Evolutionary conservation across 2,888 invertebrate species (phyloP).

Genomic region (Microplitis manilae): DNA sequence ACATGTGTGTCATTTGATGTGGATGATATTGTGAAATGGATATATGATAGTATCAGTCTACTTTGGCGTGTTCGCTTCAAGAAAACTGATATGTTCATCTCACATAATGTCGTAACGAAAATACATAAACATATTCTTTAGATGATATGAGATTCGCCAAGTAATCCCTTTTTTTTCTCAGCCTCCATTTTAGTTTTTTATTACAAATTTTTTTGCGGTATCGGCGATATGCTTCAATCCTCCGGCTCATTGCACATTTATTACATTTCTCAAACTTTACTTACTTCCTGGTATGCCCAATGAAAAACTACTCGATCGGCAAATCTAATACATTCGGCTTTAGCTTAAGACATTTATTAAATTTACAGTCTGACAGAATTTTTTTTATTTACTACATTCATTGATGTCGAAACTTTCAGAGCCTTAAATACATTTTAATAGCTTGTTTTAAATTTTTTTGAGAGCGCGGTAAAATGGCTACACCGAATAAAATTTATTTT

Average conservation of each 20-base stretch:
- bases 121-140: slow-evolving; percentile 27
- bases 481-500: too few species aligned
- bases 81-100: slow-evolving; percentile 18
- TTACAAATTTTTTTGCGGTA: slow-evolving; percentile 14
- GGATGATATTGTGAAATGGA: slow-evolving; percentile 54
- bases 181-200: background rate
- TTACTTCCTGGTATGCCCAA: slow-evolving; percentile 7
- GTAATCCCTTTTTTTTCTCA: slow-evolving; percentile 9
- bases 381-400: background rate
- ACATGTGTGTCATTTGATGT: slow-evolving; percentile 62
- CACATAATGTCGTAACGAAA: slow-evolving; percentile 24
- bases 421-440: too few species aligned
- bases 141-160: slow-evolving; percentile 22
- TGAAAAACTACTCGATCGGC: slow-evolving; percentile 23
- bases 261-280: slow-evolving; percentile 12
- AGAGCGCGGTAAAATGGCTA: too few species aligned
- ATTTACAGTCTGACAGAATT: background rate
- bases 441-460: too few species aligned
- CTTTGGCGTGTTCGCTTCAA: slow-evolving; percentile 2
- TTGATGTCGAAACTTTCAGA: too few species aligned
- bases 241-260: slow-evolving; percentile 20
- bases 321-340: slow-evolving; percentile 8
- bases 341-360: slow-evolving; percentile 20
- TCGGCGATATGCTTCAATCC: slow-evolving; percentile 8
- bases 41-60: slow-evolving; percentile 9